Base-by-base conservation (phyloP, 1,140 invertebrate genomes). In the Chymomyza costata region DNA sequence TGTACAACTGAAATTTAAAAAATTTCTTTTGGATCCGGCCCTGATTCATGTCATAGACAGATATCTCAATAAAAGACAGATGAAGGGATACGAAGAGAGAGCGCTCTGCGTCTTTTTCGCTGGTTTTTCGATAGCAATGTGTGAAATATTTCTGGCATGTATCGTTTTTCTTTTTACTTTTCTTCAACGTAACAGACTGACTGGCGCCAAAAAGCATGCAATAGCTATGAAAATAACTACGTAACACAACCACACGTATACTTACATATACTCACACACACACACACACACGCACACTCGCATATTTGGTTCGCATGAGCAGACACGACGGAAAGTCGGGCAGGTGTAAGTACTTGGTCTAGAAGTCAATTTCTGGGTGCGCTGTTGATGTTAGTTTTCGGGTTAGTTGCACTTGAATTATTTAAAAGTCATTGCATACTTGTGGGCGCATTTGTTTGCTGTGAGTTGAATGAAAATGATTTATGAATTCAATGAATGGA, bases 371-470 rank as follows among this genome's bases (percentile, higher is more conserved):
- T 3, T 25, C 3, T 8, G 8, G 21, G 21, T 25, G 21, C 21
- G 8, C 3, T 8, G 8, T 8, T 5, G 8, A 25, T 8, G 8
- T 25, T 3, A 25, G 3, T 8, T 8, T 25, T 25, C 8, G 21
- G 3, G 15, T 37, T 32, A 21, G 18, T 38, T 25, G 35, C 47
- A 49, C 47, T 18, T 49, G 47, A 49, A 49, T 49, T 30, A 49
- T 49, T 49, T 39, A 49, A 39, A 39, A 39, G 47, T 21, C 35
- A 31, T 31, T 39, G 47, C 43, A 44, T 44, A 44, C 41, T 44
- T 44, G 16, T 46, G 28, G n/a, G 43, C 28, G 30, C 43, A 46
- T 16, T 16, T 25, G 25, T 21, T 44, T 44, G 41, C 31, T 30
- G 41, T 44, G 41, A 19, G 25, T 19, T 28, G 17, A n/a, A n/a